These are phyloP conservation scores for Folsomia candida DNA, from an alignment of 2,888 invertebrate genomes.

Conservation along the genomic window DNA sequence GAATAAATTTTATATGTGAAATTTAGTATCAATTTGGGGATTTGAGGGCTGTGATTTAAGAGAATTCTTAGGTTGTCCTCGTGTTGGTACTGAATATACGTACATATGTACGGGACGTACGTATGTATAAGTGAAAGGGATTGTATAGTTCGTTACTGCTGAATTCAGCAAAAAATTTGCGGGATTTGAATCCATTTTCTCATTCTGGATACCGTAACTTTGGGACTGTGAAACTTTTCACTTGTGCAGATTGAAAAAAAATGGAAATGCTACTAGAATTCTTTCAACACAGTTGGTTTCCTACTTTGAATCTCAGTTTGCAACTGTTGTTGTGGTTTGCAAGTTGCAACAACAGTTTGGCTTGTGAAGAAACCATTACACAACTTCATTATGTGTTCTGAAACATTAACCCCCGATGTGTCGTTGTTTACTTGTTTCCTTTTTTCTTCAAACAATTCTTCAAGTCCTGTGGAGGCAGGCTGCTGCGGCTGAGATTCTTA, in stretches of 20 bases:
- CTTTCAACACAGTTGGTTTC: background rate
- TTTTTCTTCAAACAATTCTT: background rate
- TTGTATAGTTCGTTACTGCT: background rate
- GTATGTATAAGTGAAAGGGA: too few relatives aligned
- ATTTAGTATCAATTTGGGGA: background rate
- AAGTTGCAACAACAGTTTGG: background rate
- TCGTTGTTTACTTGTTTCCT: constrained; percentile 1
- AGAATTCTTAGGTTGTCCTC: too few relatives aligned
- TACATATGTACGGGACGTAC: too few relatives aligned
- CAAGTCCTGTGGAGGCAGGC: background rate
- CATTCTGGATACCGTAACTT: background rate
- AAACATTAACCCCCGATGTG: constrained; percentile 36
- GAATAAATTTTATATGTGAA: background rate
- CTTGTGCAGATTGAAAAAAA: constrained; percentile 39
- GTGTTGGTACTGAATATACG: too few relatives aligned
- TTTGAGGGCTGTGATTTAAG: too few relatives aligned
- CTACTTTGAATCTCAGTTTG: constrained; percentile 2
- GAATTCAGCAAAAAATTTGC: background rate
- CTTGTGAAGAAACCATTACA: constrained; percentile 9
- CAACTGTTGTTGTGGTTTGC: constrained; percentile 5
- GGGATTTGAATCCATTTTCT: background rate
- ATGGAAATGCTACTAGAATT: constrained; percentile 12
- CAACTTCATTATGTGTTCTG: constrained; percentile 36
- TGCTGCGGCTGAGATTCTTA: constrained; percentile 1
- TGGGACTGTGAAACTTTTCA: constrained; percentile 33